Evolutionary conservation across 2,888 invertebrate genomes (phyloP).

Genomic region (Tetranychus piercei): DNA sequence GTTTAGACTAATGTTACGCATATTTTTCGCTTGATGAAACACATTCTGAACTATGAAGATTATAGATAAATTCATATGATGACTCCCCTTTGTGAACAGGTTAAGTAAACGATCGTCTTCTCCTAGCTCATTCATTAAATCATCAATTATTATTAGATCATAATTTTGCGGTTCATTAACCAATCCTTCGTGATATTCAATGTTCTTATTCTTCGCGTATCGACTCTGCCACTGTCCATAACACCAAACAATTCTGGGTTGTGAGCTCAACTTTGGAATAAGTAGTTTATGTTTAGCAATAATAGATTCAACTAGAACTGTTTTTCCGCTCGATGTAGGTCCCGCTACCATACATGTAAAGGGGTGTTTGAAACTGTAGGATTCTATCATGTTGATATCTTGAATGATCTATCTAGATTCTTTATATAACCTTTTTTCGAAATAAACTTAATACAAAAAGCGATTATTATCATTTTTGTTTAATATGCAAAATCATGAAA

Average conservation of each 20-base stretch:
- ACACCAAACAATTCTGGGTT: slow-evolving; percentile 6
- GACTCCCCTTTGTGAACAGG: slow-evolving; percentile 19
- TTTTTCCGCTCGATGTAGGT: slow-evolving; percentile 18
- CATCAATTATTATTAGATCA: slow-evolving; percentile 14
- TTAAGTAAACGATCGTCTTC: background rate
- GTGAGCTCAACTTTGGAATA: background rate
- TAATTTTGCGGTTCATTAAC: background rate
- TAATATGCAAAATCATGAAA: background rate
- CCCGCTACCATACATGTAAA: slow-evolving; percentile 17
- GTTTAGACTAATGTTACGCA: slow-evolving; percentile 17
- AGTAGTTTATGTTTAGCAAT: background rate
- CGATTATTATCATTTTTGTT: background rate
- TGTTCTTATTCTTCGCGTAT: background rate
- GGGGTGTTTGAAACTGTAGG: slow-evolving; percentile 12
- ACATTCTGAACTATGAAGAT: slow-evolving; percentile 20
- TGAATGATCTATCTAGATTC: too few relatives aligned
- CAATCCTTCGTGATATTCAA: slow-evolving; percentile 2
- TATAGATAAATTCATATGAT: slow-evolving; percentile 19
- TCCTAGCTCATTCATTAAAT: slow-evolving; percentile 16
- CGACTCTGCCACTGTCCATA: slow-evolving; percentile 14
- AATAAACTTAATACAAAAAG: too few relatives aligned
- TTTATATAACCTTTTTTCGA: background rate
- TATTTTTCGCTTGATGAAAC: slow-evolving; percentile 17
- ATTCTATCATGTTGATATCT: background rate
- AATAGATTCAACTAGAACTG: slow-evolving; percentile 8